phyloP scores from a whole-genome alignment of 2,888 invertebrate genomes.

The Machimus rusticus region DNA sequence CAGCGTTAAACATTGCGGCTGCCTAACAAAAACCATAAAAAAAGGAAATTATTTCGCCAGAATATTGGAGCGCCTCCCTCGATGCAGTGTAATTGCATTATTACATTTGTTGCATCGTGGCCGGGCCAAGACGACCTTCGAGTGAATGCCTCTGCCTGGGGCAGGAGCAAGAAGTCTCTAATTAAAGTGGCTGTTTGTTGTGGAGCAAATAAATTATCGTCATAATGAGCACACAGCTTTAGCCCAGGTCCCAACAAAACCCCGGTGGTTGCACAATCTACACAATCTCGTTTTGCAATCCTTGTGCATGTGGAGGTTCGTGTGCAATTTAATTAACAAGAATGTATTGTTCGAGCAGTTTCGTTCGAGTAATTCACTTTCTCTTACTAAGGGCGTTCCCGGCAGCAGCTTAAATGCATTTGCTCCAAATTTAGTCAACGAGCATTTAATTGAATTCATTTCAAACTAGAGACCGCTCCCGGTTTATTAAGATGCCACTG shows the following conservation, averaged over 20 bases:
- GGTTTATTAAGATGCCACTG: not conserved
- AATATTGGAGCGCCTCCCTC: not conserved
- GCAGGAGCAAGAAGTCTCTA: slow-evolving; percentile 15
- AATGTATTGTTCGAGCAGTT: slow-evolving; percentile 20
- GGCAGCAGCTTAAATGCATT: not conserved
- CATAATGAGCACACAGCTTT: slow-evolving; percentile 43
- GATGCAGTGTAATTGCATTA: slow-evolving; percentile 1
- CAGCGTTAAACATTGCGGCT: not conserved
- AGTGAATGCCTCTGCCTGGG: not conserved
- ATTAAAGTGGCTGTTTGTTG: slow-evolving; percentile 47
- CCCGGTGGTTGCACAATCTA: slow-evolving; percentile 1
- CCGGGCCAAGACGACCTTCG: not conserved
- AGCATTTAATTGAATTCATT: slow-evolving; percentile 30
- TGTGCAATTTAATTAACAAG: slow-evolving; percentile 33
- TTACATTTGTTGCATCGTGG: slow-evolving; percentile 21
- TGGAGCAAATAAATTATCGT: slow-evolving; percentile 47
- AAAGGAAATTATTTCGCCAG: not conserved
- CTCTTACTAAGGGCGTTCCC: not conserved
- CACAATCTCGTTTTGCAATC: not conserved
- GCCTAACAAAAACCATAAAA: not conserved
- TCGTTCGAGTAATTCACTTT: slow-evolving; percentile 26
- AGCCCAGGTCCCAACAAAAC: not conserved
- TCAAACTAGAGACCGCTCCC: not conserved
- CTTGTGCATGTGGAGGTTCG: not conserved
- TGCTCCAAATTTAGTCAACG: slow-evolving; percentile 31